Evolutionary conservation across 2,797 vertebrate genomes (phyloP).

Genomic region (Clarias fuscus): DNA sequence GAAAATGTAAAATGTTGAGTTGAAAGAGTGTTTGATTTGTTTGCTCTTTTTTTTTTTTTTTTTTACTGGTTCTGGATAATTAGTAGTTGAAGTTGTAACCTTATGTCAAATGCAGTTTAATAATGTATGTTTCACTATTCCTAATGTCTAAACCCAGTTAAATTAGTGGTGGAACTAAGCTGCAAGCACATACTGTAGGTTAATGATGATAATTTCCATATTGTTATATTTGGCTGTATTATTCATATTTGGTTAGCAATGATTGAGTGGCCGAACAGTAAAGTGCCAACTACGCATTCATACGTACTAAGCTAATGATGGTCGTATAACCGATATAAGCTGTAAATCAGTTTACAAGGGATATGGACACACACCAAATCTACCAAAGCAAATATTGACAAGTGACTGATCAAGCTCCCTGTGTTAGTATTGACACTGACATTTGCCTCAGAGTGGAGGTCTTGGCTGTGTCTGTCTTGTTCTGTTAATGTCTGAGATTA

Average conservation of each 20-base stretch:
- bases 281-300: background rate
- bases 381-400: conserved; percentile 24
- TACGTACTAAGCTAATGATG: background rate
- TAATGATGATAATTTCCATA: background rate
- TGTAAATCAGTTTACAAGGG: background rate
- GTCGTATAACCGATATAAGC: background rate
- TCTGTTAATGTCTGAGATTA: conserved; percentile 25
- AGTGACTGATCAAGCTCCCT: background rate
- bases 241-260: background rate
- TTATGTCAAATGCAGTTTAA: background rate
- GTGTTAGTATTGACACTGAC: conserved; percentile 16
- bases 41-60: background rate
- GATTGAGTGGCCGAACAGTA: background rate
- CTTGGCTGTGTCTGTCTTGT: conserved; percentile 26
- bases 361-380: background rate
- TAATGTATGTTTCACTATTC: background rate
- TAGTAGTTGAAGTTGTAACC: background rate
- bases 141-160: background rate
- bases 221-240: background rate
- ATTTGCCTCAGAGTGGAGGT: background rate
- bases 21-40: background rate
- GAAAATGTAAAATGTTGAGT: background rate
- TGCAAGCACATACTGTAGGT: background rate
- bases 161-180: background rate
- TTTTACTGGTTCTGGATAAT: background rate